phyloP scores from a whole-genome alignment of 2,888 invertebrate genomes.

The Platypus cylindrus region DNA sequence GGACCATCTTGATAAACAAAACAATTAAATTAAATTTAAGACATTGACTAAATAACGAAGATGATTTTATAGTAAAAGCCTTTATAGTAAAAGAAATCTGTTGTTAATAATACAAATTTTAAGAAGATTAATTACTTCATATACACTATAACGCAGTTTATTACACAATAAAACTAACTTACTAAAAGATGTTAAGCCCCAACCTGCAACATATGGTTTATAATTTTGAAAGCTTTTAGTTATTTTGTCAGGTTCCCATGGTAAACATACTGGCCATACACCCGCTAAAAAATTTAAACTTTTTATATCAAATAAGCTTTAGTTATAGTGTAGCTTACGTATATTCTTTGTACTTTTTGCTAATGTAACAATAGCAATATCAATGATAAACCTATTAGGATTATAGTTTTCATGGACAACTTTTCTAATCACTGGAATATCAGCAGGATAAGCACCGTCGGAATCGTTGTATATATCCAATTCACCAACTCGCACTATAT shows the following conservation, averaged over 20 bases:
- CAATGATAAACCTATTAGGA: conserved; percentile 50
- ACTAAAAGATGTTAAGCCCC: conserved; percentile 65
- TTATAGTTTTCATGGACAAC: conserved; percentile 58
- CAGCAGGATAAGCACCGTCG: conserved; percentile 49
- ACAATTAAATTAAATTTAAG: conserved; percentile 1
- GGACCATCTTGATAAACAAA: conserved; percentile 46
- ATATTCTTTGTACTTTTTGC: conserved; percentile 13
- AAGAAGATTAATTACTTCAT: background rate
- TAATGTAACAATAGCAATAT: conserved; percentile 65
- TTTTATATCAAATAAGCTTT: no score
- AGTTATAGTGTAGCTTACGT: conserved; percentile 4
- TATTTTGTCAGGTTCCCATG: conserved; percentile 41
- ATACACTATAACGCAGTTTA: background rate
- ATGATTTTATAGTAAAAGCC: no score
- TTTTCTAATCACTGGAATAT: conserved; percentile 46
- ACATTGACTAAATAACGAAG: no score
- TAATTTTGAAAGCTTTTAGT: conserved; percentile 42
- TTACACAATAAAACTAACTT: conserved; percentile 32
- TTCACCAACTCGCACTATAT: conserved; percentile 63
- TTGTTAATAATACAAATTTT: conserved; percentile 2
- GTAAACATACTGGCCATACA: conserved; percentile 66
- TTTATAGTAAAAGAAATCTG: no score
- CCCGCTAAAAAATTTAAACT: conserved; percentile 39
- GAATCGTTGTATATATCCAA: conserved; percentile 52
- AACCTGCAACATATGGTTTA: conserved; percentile 66